Evolutionary conservation across 2,797 vertebrate genomes (phyloP).

Genomic region (Acanthornis magna): DNA sequence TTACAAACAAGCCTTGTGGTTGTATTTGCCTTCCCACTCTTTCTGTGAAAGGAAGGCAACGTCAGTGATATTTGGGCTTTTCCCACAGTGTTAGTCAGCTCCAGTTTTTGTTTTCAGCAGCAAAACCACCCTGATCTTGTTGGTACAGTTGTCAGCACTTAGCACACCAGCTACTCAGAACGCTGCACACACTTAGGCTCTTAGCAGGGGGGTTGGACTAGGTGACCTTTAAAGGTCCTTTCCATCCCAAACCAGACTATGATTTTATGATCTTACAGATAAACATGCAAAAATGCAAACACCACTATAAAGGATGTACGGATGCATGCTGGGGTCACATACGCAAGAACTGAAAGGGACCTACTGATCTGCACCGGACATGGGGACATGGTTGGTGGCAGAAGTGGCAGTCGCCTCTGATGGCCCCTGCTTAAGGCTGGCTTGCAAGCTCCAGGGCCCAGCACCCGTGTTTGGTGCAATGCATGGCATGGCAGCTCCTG

Average conservation of each 20-base stretch:
- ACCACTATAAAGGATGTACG: rapidly evolving
- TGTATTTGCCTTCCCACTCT: conserved; percentile 29
- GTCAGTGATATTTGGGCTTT: background rate
- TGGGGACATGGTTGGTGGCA: background rate
- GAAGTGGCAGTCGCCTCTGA: background rate
- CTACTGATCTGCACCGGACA: rapidly evolving
- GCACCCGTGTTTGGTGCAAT: rapidly evolving
- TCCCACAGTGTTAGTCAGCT: background rate
- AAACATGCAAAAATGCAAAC: background rate
- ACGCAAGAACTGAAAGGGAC: rapidly evolving
- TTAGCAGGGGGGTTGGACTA: background rate
- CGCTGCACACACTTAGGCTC: background rate
- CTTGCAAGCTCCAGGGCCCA: background rate
- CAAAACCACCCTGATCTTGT: background rate
- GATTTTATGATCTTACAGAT: background rate
- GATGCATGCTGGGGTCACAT: rapidly evolving
- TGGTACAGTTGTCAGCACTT: background rate
- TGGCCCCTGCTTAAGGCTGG: background rate
- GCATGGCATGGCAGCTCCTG: rapidly evolving
- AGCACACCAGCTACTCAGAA: background rate
- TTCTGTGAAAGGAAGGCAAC: background rate
- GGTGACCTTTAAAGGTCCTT: background rate
- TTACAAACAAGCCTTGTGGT: background rate
- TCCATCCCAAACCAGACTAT: background rate
- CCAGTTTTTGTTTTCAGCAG: background rate